Evolutionary conservation across 1,140 invertebrate species (phyloP).

Genomic region (Drosophila tropicalis): DNA sequence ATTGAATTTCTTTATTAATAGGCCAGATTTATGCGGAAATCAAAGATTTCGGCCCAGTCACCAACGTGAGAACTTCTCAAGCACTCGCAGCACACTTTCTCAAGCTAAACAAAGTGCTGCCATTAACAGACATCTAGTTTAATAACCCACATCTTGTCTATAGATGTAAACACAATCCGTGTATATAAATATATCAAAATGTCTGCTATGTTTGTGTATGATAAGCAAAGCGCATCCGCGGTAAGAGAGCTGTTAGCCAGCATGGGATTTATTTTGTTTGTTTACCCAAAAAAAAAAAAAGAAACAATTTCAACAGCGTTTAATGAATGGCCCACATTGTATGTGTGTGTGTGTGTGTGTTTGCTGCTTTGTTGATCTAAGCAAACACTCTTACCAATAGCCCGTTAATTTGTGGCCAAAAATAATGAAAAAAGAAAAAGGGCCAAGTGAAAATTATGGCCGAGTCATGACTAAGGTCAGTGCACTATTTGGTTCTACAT

Average conservation of each 20-base stretch:
- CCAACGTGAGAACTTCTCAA: conserved; percentile 5
- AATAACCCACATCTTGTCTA: conserved; percentile 13
- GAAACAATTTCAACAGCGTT: conserved; percentile 46
- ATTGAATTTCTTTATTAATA: not conserved
- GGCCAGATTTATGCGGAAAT: not conserved
- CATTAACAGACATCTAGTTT: conserved; percentile 13
- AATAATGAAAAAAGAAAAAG: conserved; percentile 39
- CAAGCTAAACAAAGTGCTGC: conserved; percentile 14
- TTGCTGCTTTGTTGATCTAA: conserved; percentile 63
- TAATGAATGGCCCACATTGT: conserved; percentile 78
- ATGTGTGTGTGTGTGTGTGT: conserved; percentile 18
- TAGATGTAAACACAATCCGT: not conserved
- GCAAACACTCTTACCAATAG: conserved; percentile 46
- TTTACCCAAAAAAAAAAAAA: conserved; percentile 27
- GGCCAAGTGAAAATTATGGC: conserved; percentile 22
- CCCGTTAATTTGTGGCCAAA: conserved; percentile 65
- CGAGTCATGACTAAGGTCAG: conserved; percentile 74
- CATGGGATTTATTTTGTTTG: conserved; percentile 30
- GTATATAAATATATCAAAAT: not conserved
- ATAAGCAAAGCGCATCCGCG: not conserved
- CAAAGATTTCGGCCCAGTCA: not conserved
- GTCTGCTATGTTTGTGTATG: not conserved
- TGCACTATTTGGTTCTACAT: conserved; percentile 59
- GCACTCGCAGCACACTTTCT: conserved; percentile 1
- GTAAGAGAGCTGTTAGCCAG: conserved; percentile 19